A percentile compares a stretch with the other conserved stretches of the same genome.
These are phyloP conservation scores for Cydia strobilella DNA, from an alignment of 1,140 invertebrate genomes.

Conservation along the genomic window DNA sequence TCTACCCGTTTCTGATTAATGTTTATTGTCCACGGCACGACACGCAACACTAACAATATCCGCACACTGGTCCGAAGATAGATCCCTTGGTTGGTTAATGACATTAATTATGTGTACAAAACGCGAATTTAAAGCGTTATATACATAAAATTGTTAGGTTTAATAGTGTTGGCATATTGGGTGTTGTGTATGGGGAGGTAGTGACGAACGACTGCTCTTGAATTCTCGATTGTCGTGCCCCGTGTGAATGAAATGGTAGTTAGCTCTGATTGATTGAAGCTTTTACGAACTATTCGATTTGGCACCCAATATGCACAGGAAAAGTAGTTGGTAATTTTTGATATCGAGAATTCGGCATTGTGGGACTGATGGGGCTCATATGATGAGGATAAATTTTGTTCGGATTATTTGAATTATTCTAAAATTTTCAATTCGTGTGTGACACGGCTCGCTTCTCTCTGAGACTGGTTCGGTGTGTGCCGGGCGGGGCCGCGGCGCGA, in stretches of 20 bases:
- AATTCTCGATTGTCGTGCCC: neutral
- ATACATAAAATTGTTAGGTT: slow-evolving; percentile 67
- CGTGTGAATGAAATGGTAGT: slow-evolving; percentile 66
- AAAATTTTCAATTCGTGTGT: slow-evolving; percentile 67
- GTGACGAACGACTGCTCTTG: slow-evolving; percentile 12
- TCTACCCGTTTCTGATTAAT: too few species aligned
- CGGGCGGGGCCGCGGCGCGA: slow-evolving; percentile 34
- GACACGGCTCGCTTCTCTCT: slow-evolving; percentile 67
- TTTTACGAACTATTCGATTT: slow-evolving; percentile 19
- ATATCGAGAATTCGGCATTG: slow-evolving; percentile 65
- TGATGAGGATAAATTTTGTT: slow-evolving; percentile 72
- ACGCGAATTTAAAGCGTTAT: too few species aligned
- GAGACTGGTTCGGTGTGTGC: slow-evolving; percentile 66
- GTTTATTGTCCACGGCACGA: too few species aligned
- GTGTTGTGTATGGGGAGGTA: slow-evolving; percentile 72
- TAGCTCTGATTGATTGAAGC: slow-evolving; percentile 1
- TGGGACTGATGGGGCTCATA: slow-evolving; percentile 76
- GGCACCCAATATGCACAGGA: slow-evolving; percentile 62
- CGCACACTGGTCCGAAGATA: too few species aligned
- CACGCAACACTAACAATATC: too few species aligned
- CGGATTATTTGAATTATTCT: slow-evolving; percentile 54
- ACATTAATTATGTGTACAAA: too few species aligned
- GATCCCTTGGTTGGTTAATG: too few species aligned
- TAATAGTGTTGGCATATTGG: slow-evolving; percentile 68
- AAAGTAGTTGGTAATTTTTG: slow-evolving; percentile 51